A percentile compares a stretch with the other conserved stretches of the same genome.
These are phyloP conservation scores for Oligia fasciuncula DNA, from an alignment of 2,888 invertebrate species.

Conservation along the genomic window DNA sequence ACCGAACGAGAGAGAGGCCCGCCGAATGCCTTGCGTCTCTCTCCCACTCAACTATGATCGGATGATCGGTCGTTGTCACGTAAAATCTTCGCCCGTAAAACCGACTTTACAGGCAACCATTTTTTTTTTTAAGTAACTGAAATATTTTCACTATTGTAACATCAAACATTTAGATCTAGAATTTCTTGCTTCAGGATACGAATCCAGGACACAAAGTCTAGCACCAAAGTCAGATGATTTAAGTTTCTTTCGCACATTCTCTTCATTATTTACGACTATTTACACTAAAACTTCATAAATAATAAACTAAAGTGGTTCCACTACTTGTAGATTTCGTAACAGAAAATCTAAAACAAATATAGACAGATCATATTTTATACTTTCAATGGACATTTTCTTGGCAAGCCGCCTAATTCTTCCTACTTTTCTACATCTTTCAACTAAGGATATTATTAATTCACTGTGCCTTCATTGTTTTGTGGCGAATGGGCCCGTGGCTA, in stretches of 20 bases:
- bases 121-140: too few relatives aligned
- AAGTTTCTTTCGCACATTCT: neutral
- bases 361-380: slow-evolving; percentile 46
- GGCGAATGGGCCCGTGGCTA: too few relatives aligned
- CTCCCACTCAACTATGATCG: too few relatives aligned
- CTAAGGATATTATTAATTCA: neutral
- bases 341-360: slow-evolving; percentile 46
- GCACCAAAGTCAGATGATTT: too few relatives aligned
- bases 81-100: too few relatives aligned
- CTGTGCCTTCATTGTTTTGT: neutral
- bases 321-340: slow-evolving; percentile 47
- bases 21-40: too few relatives aligned
- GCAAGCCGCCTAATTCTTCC: slow-evolving; percentile 29
- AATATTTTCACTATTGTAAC: neutral
- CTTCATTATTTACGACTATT: slow-evolving; percentile 20
- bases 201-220: neutral
- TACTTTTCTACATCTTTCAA: slow-evolving; percentile 15
- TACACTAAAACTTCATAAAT: slow-evolving; percentile 40
- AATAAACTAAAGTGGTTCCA: slow-evolving; percentile 28
- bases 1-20: too few relatives aligned
- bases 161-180: neutral
- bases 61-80: too few relatives aligned
- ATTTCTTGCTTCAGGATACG: neutral
- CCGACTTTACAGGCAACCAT: too few relatives aligned
- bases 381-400: slow-evolving; percentile 31